Base-by-base conservation (phyloP, 1,140 invertebrate species). In the Heterodera schachtii region DNA sequence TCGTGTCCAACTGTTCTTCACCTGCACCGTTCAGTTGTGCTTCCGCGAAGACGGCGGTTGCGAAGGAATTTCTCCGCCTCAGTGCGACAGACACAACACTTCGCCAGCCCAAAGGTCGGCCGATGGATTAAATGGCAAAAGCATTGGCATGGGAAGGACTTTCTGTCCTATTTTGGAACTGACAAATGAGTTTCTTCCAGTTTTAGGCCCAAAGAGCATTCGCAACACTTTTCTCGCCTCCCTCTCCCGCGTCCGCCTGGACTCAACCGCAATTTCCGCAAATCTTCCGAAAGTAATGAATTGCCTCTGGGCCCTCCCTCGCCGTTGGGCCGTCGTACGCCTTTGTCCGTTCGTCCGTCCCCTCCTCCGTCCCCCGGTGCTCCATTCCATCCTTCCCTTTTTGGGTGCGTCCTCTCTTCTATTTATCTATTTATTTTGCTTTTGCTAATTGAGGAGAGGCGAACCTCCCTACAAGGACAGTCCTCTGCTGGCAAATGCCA, bases 1-100 rank as follows among this genome's bases (percentile, higher is more conserved):
- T 78, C 84, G 86, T n/a, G 83, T 89, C 19, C 89, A 90, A 77
- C 83, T 89, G n/a, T 89, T 86, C 75, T 89, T 89, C 73, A 89
- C 88, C 2, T 89, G 88, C 47, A 86, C 83, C 3, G 83, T 89
- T 31, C 88, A 90, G 70, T 77, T 89, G 2, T 89, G 88, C 73
- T 90, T 86, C 67, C 86, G 87, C 79, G 82, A 90, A 57, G 88
- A 90, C 77, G 88, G 89, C 47, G 88, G 88, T n/a, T 89, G 88
- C 82, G 85, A 90, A 46, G 88, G 88, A n/a, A 83, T 89, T 57
- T 87, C 88, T 11, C 70, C 81, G 49, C 74, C 81, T 31, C 80
- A 70, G 78, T 81, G 60, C 64, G 46, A 47, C 13, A 67, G 47
- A 43, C n/a, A n/a, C n/a, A 13, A 11, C 11, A 41, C 3, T 19